Evolutionary conservation across 2,797 vertebrate genomes (phyloP), one percentile per base, ranked within the genome.

Genomic region (Gastrophryne carolinensis): DNA sequence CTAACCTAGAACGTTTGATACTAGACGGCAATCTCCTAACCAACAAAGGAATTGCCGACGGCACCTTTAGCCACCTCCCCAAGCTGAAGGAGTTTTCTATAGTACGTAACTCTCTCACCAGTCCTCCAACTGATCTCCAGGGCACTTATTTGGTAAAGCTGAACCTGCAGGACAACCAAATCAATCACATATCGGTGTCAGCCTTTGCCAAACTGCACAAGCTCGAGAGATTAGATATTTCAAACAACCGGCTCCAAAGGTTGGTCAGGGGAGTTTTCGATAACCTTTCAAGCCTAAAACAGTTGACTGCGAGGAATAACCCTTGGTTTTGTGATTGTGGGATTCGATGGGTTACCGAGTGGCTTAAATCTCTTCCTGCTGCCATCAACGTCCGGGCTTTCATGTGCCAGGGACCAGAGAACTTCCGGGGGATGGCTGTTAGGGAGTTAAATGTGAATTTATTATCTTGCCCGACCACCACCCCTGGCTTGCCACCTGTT

Each of bases 141-240:
- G 92, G 91, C 26, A 89, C 91, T 29, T 90, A 93, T 75, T 90
- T 98, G 27, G 81, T 93, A 71, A 94, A 94, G 82, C 92, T 98
- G 34, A 95, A 91, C 80, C 89, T 98, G 79, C 96, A 98, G 85
- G 96, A 98, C 84, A 98, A 98, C 89, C 94, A 97, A 88, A 96
- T 98, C 81, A 94, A 86, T 73, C 87, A 90, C 79, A 95, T 98
- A 88, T 94, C 95, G 15, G 83, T 90, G 80, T 88, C 87, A 41
- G 94, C 95, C 76, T 96, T 98, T 61, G 83, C 90, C 3, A 93
- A 92, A 53, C 91, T 98, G 63, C 92, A 89, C 32, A 93, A 88
- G 84, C 89, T 98, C 71, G 94, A 97, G 78, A 90, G 90, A 83
- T 90, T 98, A 83, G 96, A 98, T 86, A 92, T 98, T 79, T 98